Evolutionary conservation across 2,888 invertebrate genomes (phyloP), one percentile per base, ranked within the genome.

Genomic region (Drosophila pegasa): DNA sequence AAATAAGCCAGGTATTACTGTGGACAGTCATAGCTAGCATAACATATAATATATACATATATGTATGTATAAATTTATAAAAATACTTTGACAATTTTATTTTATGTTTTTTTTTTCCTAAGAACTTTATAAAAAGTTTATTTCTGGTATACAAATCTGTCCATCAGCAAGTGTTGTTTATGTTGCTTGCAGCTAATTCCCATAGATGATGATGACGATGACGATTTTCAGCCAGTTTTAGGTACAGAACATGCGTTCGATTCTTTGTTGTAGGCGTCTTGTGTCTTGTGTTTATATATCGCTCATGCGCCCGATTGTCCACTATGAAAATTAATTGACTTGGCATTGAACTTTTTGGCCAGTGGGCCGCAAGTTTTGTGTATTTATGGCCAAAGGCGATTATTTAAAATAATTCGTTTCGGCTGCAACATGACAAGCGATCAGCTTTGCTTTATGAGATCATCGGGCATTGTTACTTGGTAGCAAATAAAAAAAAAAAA

Each of bases 291-390:
- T n/a, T 18, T 22, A 16, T 18, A 25, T 18, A 71, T 76, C 54
- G 57, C 43, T 56, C 59, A 80, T 77, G 65, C 73, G 78, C 58
- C 68, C 50, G 76, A 73, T 76, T 69, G 80, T 73, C 79, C 71
- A 82, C 70, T 65, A 56, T 40, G 73, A 63, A 45, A 82, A 86
- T 82, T 82, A 82, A 84, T 88, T 82, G 73, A n/a, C 52, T 69
- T 79, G 87, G 61, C 89, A 86, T 76, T 88, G 89, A 84, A 88
- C 71, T 84, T 70, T 75, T 59, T 85, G 67, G 82, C 55, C 67
- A 69, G 48, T 16, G 63, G 41, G 65, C 62, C 67, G 54, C 67
- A 70, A 72, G 48, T 50, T 68, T 54, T 66, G 71, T 85, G 58
- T 71, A 64, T 78, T 89, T 81, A 89, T 85, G 86, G 82, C 69